Conservation (phyloP, 2,888 invertebrate species). For the Lasioglossum malachurum region DNA sequence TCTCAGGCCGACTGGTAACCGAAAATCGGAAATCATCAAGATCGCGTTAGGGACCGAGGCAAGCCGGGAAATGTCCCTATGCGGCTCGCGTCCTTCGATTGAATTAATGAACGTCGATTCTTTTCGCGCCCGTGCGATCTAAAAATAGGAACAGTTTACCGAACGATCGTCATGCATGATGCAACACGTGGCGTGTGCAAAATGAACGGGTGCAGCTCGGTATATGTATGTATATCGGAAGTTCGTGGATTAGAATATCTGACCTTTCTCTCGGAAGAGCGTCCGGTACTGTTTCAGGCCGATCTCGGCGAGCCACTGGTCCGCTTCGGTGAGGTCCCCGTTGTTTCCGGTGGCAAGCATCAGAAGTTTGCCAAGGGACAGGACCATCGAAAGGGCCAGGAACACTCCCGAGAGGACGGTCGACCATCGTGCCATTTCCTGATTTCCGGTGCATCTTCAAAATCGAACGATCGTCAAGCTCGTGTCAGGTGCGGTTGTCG, state of each 20-base stretch:
- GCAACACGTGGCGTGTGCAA: background rate
- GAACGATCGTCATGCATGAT: background rate
- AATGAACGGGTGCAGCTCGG: background rate
- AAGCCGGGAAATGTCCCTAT: background rate
- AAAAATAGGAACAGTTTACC: background rate
- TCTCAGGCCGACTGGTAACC: background rate
- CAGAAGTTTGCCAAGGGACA: conserved; percentile 82
- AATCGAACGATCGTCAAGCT: conserved; percentile 31
- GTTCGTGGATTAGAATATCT: conserved; percentile 74
- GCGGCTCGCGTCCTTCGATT: background rate
- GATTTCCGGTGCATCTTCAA: conserved; percentile 71
- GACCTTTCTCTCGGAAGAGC: conserved; percentile 91
- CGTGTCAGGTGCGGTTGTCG: background rate
- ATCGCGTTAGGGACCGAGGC: background rate
- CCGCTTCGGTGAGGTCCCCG: conserved; percentile 88
- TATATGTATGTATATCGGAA: background rate
- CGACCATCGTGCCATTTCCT: conserved; percentile 84
- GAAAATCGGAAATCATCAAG: background rate
- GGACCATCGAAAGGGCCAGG: conserved; percentile 82
- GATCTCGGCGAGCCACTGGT: conserved; percentile 91
- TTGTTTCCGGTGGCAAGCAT: conserved; percentile 83
- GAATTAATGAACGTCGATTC: background rate
- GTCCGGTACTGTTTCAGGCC: conserved; percentile 89
- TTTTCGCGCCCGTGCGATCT: background rate
- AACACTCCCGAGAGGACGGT: conserved; percentile 83